phyloP scores from a whole-genome alignment of 1,140 invertebrate species.

The Drosophila dunni region DNA sequence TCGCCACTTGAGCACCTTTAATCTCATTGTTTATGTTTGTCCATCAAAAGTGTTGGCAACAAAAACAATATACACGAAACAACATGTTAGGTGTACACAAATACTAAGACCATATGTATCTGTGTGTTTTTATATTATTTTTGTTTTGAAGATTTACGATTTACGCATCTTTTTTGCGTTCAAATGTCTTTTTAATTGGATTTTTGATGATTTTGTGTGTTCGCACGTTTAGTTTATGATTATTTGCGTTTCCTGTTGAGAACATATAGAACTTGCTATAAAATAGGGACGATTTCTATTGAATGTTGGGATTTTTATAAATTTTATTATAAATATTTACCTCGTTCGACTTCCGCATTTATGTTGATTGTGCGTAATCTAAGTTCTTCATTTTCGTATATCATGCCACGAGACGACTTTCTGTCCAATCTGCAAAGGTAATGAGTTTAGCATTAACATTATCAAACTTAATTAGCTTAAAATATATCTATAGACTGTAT shows the following conservation, averaged over 20 bases:
- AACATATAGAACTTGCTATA: not conserved
- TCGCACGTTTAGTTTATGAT: conserved; percentile 47
- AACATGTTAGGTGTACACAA: conserved; percentile 18
- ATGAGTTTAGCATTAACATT: conserved; percentile 4
- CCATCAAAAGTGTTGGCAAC: conserved; percentile 69
- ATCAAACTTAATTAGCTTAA: not conserved
- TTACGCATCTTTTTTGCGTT: conserved; percentile 24
- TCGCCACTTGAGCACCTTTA: conserved; percentile 57
- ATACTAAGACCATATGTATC: conserved; percentile 24
- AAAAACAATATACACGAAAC: conserved; percentile 37
- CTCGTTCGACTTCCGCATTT: conserved; percentile 96
- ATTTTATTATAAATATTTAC: conserved; percentile 84
- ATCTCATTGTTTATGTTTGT: conserved; percentile 69
- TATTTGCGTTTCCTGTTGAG: conserved; percentile 57
- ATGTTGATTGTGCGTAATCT: conserved; percentile 95
- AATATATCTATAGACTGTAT: conserved; percentile 13
- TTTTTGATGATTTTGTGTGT: conserved; percentile 48
- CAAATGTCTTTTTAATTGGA: conserved; percentile 76
- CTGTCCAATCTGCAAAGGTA: conserved; percentile 89
- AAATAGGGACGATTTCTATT: conserved; percentile 1
- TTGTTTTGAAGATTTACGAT: conserved; percentile 34
- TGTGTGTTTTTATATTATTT: conserved; percentile 45
- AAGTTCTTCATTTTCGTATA: conserved; percentile 96
- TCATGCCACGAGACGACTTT: conserved; percentile 93
- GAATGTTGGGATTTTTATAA: not conserved